Evolutionary conservation across 2,113 vertebrate genomes (phyloP).

Genomic region (Neomonachus schauinslandi): DNA sequence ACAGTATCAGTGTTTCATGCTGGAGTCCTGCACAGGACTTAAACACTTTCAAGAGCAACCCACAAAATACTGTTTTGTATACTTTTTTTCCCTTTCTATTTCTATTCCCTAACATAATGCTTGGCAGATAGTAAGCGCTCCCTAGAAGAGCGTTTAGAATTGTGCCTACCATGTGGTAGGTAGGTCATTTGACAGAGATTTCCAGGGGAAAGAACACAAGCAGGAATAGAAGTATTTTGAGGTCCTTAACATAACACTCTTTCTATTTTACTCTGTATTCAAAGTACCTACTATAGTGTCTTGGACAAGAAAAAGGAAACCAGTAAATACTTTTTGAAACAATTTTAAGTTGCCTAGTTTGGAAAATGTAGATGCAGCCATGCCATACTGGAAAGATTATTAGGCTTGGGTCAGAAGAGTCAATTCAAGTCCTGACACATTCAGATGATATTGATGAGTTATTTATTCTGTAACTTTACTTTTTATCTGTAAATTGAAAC

Average conservation of each 20-base stretch:
- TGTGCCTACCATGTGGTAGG: background rate
- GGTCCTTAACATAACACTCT: background rate
- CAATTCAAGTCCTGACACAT: background rate
- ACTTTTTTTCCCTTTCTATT: background rate
- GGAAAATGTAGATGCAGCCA: background rate
- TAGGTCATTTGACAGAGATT: background rate
- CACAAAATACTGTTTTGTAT: background rate
- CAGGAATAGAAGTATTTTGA: background rate
- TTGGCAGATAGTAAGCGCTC: background rate
- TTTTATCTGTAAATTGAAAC: background rate
- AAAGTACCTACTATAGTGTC: background rate
- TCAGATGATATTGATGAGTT: background rate
- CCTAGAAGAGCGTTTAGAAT: background rate
- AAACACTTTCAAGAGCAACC: background rate
- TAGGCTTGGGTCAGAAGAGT: background rate
- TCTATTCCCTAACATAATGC: background rate
- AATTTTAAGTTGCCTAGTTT: background rate
- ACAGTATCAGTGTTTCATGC: background rate
- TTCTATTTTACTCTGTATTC: background rate
- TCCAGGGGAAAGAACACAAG: background rate
- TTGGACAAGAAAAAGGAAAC: background rate
- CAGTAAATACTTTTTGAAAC: background rate
- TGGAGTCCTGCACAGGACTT: background rate
- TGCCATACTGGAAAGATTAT: background rate
- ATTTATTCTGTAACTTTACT: background rate